Percentiles rank a stretch among this genome's conserved stretches.
These are phyloP conservation scores for Meloidogyne hapla DNA, from an alignment of 1,140 invertebrate genomes.

Conservation along the genomic window DNA sequence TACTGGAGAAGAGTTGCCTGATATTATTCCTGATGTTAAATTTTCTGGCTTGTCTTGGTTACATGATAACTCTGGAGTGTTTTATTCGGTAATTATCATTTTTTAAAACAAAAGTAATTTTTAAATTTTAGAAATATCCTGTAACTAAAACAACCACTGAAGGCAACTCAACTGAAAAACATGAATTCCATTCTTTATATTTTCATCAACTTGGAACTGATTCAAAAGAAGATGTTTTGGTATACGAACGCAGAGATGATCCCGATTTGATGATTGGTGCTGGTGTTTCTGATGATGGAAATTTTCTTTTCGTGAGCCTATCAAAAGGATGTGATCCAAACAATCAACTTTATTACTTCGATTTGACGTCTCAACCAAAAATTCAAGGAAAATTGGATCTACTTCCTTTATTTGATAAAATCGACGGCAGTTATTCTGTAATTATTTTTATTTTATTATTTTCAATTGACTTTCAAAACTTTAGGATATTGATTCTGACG, in stretches of 20 bases:
- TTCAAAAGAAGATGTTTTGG: conserved; percentile 83
- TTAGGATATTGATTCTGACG: conserved; percentile 87
- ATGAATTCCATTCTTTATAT: conserved; percentile 86
- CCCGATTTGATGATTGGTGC: conserved; percentile 80
- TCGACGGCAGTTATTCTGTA: conserved; percentile 91
- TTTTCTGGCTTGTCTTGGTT: conserved; percentile 81
- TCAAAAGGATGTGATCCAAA: conserved; percentile 57
- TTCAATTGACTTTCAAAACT: conserved; percentile 33
- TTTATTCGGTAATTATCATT: conserved; percentile 25
- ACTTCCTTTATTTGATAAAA: conserved; percentile 73
- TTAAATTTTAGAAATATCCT: conserved; percentile 71
- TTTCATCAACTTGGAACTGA: conserved; percentile 84
- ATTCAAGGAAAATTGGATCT: conserved; percentile 55
- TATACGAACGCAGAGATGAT: conserved; percentile 76
- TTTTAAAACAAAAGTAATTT: conserved; percentile 11
- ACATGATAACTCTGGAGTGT: conserved; percentile 32
- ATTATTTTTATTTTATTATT: conserved; percentile 55
- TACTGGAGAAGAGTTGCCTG: conserved; percentile 77
- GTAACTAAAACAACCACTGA: conserved; percentile 78
- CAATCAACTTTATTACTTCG: conserved; percentile 60
- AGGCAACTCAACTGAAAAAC: conserved; percentile 83
- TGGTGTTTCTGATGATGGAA: conserved; percentile 57
- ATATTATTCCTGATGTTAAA: conserved; percentile 85
- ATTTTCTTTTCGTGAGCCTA: conserved; percentile 52
- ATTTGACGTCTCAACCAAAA: conserved; percentile 50